Percentiles rank a stretch among this genome's conserved stretches.
phyloP scores from a whole-genome alignment of 2,888 invertebrate genomes.

The Didymodactylos carnosus region DNA sequence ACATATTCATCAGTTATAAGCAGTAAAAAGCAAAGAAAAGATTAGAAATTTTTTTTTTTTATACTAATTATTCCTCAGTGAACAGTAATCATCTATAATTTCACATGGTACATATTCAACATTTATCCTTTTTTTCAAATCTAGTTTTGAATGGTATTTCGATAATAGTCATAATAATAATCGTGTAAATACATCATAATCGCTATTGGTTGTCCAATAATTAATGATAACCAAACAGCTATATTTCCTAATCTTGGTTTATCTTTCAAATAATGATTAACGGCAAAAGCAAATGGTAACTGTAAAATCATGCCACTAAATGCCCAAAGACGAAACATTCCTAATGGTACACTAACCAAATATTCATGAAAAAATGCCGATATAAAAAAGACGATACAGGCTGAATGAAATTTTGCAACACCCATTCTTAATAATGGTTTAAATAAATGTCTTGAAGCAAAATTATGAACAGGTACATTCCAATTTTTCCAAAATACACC shows the following conservation, averaged over 20 bases:
- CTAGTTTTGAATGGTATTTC: too few relatives aligned
- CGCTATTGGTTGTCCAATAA: constrained; percentile 86
- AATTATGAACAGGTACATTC: constrained; percentile 86
- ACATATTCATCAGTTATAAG: too few relatives aligned
- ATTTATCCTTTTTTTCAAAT: too few relatives aligned
- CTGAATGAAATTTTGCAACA: constrained; percentile 51
- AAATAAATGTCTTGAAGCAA: constrained; percentile 52
- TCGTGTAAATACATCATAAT: constrained; percentile 99
- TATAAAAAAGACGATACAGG: constrained; percentile 64
- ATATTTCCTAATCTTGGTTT: constrained; percentile 51
- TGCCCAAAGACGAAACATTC: constrained; percentile 88
- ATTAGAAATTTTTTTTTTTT: too few relatives aligned
- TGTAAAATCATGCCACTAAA: constrained; percentile 88
- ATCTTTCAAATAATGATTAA: not conserved
- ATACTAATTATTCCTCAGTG: too few relatives aligned
- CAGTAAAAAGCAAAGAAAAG: too few relatives aligned
- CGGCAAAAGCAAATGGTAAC: constrained; percentile 28
- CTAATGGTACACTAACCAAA: constrained; percentile 73
- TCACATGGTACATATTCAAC: too few relatives aligned
- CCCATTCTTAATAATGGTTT: constrained; percentile 59
- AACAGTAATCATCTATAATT: too few relatives aligned
- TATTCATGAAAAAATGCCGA: constrained; percentile 65
- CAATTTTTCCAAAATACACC: constrained; percentile 79
- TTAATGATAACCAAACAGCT: constrained; percentile 84
- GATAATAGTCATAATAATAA: constrained; percentile 39